These are phyloP conservation scores for Myotis findleyi DNA, from an alignment of 2,797 vertebrate species.

Conservation along the genomic window DNA sequence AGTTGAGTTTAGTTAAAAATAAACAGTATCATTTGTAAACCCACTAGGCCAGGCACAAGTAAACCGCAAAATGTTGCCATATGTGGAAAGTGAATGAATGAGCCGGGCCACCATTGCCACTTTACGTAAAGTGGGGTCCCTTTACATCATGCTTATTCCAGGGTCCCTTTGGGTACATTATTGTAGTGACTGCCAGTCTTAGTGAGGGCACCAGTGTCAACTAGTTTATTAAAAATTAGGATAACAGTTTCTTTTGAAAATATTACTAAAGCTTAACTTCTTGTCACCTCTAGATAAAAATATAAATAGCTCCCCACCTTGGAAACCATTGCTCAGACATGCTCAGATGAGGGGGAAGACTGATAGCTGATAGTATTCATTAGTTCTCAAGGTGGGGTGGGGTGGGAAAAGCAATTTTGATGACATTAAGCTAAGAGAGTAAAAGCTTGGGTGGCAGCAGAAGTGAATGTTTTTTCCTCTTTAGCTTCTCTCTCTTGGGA, in stretches of 20 bases:
- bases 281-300: slow-evolving; percentile 40
- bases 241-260: neutral
- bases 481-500: neutral
- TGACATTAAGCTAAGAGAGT: neutral
- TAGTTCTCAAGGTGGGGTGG: neutral
- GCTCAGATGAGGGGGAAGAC: neutral
- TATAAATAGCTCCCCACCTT: neutral
- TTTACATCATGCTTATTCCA: neutral
- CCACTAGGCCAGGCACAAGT: neutral
- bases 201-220: neutral
- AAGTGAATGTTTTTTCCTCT: neutral
- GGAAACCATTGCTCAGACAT: neutral
- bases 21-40: neutral
- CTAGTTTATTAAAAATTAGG: neutral
- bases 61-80: neutral
- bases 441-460: neutral
- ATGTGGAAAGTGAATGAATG: neutral
- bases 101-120: neutral
- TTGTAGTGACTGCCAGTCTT: neutral
- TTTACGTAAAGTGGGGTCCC: neutral
- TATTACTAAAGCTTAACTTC: neutral
- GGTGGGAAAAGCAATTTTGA: neutral
- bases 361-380: neutral
- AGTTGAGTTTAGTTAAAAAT: neutral
- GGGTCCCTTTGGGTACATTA: neutral